Conservation (phyloP, 2,888 invertebrate species). For the Sepiola atlantica region DNA sequence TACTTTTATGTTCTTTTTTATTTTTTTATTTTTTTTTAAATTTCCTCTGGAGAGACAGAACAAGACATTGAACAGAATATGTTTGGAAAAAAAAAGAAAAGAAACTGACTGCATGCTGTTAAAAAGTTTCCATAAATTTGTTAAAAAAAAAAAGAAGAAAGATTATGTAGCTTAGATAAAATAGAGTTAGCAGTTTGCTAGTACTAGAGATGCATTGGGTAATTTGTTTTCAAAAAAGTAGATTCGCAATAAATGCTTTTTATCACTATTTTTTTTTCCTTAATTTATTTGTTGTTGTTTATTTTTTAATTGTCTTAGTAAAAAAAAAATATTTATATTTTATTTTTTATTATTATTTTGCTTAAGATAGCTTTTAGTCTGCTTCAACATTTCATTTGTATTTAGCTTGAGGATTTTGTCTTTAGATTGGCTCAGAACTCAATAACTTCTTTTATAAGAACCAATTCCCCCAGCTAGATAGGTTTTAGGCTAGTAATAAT, state of each 20-base stretch:
- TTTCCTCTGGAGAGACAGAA: neutral
- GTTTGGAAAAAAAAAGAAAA: neutral
- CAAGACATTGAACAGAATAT: neutral
- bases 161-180: neutral
- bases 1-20: no score
- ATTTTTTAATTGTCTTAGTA: neutral
- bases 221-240: neutral
- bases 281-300: neutral
- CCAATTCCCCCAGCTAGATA: no score
- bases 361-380: conserved; percentile 21
- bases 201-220: conserved; percentile 6
- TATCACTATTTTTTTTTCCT: neutral
- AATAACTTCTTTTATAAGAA: neutral
- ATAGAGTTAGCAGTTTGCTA: neutral
- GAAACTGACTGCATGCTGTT: neutral
- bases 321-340: neutral
- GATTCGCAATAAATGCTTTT: neutral
- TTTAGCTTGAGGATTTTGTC: neutral
- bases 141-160: neutral
- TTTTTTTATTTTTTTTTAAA: no score
- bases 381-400: neutral
- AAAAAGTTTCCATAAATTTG: neutral
- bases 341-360: neutral
- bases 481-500: no score
- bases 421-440: neutral